Conservation (phyloP, 2,888 invertebrate genomes). For the Dasysyrphus tricinctus region DNA sequence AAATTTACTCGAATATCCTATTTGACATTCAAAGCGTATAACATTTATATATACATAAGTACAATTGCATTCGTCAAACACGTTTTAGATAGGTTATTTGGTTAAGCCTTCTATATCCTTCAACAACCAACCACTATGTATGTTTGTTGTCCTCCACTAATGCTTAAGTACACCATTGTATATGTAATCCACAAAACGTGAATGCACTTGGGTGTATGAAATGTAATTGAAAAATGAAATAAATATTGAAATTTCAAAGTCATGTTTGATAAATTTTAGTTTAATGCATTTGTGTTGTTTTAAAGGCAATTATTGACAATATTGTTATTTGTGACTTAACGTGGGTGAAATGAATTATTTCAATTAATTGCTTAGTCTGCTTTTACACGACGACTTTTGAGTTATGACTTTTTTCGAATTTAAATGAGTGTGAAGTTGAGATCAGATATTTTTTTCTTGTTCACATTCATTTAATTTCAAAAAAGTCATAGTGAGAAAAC, state of each 20-base stretch:
- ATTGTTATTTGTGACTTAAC: not conserved
- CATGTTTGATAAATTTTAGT: not conserved
- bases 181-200: conserved; percentile 2
- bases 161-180: not conserved
- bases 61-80: conserved; percentile 5
- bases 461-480: too few species aligned
- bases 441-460: too few species aligned
- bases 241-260: not conserved
- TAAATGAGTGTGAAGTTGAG: too few species aligned
- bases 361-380: too few species aligned
- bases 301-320: not conserved
- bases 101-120: conserved; percentile 16
- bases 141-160: not conserved
- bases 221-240: conserved; percentile 5
- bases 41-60: too few species aligned
- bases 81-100: conserved; percentile 27
- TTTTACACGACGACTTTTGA: too few species aligned
- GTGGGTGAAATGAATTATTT: too few species aligned
- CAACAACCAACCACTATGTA: not conserved
- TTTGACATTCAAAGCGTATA: not conserved
- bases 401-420: too few species aligned
- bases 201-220: not conserved
- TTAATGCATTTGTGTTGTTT: not conserved
- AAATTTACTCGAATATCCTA: not conserved
- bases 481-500: too few species aligned